These are phyloP conservation scores for Ornithoptera priamus DNA, from an alignment of 2,888 invertebrate species.

Conservation along the genomic window DNA sequence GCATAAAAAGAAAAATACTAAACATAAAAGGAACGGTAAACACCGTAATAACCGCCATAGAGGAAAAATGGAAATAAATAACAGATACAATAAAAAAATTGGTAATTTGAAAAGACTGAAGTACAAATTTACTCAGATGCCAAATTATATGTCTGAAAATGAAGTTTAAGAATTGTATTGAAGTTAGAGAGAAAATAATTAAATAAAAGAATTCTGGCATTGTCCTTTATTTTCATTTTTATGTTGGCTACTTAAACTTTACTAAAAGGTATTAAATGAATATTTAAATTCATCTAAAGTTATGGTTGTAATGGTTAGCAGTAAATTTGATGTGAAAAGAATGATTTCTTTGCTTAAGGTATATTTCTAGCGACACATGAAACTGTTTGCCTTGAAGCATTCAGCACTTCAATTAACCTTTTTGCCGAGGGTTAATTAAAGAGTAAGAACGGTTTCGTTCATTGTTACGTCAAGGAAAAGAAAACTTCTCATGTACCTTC, in stretches of 20 bases:
- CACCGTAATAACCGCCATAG: background rate
- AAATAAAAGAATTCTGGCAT: background rate
- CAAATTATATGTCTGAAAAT: slow-evolving; percentile 2
- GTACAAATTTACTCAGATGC: slow-evolving; percentile 1
- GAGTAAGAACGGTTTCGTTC: slow-evolving; percentile 13
- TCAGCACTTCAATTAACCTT: slow-evolving; percentile 28
- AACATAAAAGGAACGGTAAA: slow-evolving; percentile 4
- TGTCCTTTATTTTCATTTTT: background rate
- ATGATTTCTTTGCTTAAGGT: background rate
- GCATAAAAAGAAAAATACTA: slow-evolving; percentile 1
- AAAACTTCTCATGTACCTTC: slow-evolving; percentile 11
- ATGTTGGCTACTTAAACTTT: background rate
- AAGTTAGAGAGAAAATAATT: background rate
- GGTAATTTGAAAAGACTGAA: slow-evolving; percentile 7
- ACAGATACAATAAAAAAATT: background rate
- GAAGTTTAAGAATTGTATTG: slow-evolving; percentile 1
- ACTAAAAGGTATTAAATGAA: no score
- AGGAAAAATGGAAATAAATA: slow-evolving; percentile 3
- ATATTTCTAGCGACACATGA: slow-evolving; percentile 14
- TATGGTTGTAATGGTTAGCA: no score
- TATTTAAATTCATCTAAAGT: no score
- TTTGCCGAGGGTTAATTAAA: slow-evolving; percentile 19
- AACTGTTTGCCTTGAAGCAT: slow-evolving; percentile 19
- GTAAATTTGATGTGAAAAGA: no score
- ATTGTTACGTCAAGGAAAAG: slow-evolving; percentile 23